Conservation (phyloP, 1,140 invertebrate species). For the Micrasema minimum region DNA sequence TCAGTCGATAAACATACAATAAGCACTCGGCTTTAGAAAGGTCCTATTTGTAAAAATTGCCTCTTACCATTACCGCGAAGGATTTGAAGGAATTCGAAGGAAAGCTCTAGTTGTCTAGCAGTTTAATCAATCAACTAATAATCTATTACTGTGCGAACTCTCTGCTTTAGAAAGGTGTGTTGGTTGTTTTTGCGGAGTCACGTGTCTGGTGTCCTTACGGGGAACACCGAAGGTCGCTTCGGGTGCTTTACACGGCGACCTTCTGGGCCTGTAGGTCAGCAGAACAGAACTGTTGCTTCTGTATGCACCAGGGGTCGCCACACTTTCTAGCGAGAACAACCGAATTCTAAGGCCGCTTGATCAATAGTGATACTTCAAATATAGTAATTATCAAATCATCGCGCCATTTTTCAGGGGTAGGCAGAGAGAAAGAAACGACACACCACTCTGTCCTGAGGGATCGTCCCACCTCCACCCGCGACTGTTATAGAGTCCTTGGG, state of each 20-base stretch:
- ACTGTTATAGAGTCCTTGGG: no score
- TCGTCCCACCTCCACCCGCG: no score
- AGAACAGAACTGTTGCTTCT: neutral
- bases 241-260: conserved; percentile 29
- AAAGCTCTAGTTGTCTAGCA: neutral
- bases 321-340: neutral
- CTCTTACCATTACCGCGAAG: no score
- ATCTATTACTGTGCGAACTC: neutral
- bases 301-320: neutral
- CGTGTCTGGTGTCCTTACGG: conserved; percentile 24
- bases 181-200: conserved; percentile 5
- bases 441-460: no score
- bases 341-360: neutral
- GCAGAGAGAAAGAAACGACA: no score
- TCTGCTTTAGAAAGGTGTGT: neutral
- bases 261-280: conserved; percentile 5
- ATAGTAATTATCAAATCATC: neutral
- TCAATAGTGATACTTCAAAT: neutral
- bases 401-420: no score
- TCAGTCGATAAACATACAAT: no score
- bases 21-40: no score
- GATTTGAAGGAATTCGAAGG: neutral
- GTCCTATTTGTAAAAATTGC: no score
- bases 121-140: neutral
- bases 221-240: conserved; percentile 12